These are phyloP conservation scores for Drosophila mayaguana DNA, from an alignment of 2,888 invertebrate genomes.

Conservation along the genomic window DNA sequence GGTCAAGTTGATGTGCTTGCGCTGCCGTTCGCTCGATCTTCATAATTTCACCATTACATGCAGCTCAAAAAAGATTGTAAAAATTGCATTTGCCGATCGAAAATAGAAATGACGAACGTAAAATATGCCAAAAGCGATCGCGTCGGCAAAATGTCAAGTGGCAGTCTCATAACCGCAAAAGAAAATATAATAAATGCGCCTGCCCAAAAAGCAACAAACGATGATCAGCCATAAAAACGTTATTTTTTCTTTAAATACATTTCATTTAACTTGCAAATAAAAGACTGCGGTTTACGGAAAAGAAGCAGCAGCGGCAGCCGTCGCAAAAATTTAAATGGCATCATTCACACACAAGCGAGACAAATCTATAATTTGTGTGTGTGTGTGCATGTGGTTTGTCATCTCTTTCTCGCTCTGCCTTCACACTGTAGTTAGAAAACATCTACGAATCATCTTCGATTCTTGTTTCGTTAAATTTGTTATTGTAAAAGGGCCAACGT, in stretches of 20 bases:
- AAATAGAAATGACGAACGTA: slow-evolving; percentile 56
- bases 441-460: slow-evolving; percentile 42
- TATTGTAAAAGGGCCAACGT: slow-evolving; percentile 29
- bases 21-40: not conserved
- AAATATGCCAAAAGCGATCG: slow-evolving; percentile 21
- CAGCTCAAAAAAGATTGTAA: slow-evolving; percentile 42
- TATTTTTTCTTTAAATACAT: slow-evolving; percentile 33
- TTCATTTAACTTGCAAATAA: slow-evolving; percentile 35
- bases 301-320: slow-evolving; percentile 2
- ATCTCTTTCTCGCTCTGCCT: slow-evolving; percentile 14
- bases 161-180: slow-evolving; percentile 20
- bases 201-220: slow-evolving; percentile 35
- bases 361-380: slow-evolving; percentile 37
- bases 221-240: slow-evolving; percentile 30
- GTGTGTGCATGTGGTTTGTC: slow-evolving; percentile 10
- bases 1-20: slow-evolving; percentile 32
- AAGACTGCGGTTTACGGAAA: slow-evolving; percentile 13
- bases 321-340: slow-evolving; percentile 29
- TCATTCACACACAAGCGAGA: slow-evolving; percentile 41
- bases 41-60: slow-evolving; percentile 18
- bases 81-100: slow-evolving; percentile 32
- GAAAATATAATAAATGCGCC: slow-evolving; percentile 17
- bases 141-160: slow-evolving; percentile 57
- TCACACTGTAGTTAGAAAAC: slow-evolving; percentile 21
- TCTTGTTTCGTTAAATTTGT: slow-evolving; percentile 44